Evolutionary conservation across 1,140 invertebrate species (phyloP).

Genomic region (Drosophila teissieri): DNA sequence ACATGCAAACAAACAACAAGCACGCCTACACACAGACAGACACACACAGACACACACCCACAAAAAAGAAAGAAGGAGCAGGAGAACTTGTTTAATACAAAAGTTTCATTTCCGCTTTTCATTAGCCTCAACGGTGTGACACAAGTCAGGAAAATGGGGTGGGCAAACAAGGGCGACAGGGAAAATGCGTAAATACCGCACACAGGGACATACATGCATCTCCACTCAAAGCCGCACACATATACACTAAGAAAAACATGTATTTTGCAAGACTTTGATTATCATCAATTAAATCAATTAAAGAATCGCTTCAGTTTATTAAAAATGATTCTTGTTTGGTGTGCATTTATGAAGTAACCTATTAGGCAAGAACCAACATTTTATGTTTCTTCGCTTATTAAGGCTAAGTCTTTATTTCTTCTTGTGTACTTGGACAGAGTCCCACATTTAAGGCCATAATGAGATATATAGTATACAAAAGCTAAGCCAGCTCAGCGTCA

Average conservation of each 20-base stretch:
- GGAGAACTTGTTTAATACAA: constrained; percentile 75
- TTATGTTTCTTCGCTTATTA: neutral
- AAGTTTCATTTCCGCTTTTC: constrained; percentile 83
- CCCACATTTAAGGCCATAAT: constrained; percentile 74
- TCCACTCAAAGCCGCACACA: constrained; percentile 22
- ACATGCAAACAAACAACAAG: constrained; percentile 70
- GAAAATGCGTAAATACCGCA: constrained; percentile 79
- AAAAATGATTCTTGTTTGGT: no score
- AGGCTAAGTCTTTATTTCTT: neutral
- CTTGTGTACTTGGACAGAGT: constrained; percentile 27
- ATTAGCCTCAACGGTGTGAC: constrained; percentile 80
- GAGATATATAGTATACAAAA: constrained; percentile 72
- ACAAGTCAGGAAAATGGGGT: constrained; percentile 50
- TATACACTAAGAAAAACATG: constrained; percentile 10
- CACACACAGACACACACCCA: neutral
- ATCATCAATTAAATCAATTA: neutral
- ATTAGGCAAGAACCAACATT: no score
- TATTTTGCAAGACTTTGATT: neutral
- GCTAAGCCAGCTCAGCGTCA: constrained; percentile 69
- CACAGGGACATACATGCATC: constrained; percentile 45
- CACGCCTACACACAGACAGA: constrained; percentile 45
- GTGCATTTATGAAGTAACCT: no score
- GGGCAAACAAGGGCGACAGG: constrained; percentile 1
- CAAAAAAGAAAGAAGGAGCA: constrained; percentile 1
- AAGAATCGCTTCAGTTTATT: neutral